Evolutionary conservation across 2,888 invertebrate species (phyloP).

Genomic region (Yponomeuta evonymella): DNA sequence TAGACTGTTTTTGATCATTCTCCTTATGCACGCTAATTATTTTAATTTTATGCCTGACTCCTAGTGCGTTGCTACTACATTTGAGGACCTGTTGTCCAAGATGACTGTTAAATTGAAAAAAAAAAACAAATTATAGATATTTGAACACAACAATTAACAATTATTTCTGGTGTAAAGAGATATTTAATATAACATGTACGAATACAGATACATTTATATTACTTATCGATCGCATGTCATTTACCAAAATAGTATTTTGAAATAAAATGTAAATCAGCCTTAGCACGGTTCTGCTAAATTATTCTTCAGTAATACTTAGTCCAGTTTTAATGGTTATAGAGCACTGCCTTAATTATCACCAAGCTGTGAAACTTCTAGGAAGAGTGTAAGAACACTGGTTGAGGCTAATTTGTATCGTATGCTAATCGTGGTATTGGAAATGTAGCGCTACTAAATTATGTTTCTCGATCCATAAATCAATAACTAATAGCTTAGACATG

Average conservation of each 20-base stretch:
- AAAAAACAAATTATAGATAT: not conserved
- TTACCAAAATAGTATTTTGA: not conserved
- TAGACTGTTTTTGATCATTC: too few relatives aligned
- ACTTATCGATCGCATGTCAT: not conserved
- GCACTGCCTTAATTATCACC: slow-evolving; percentile 20
- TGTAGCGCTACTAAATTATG: slow-evolving; percentile 64
- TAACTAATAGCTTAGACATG: slow-evolving; percentile 38
- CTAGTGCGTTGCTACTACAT: not conserved
- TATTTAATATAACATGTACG: too few relatives aligned
- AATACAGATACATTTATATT: not conserved
- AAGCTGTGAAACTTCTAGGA: slow-evolving; percentile 20
- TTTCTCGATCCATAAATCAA: slow-evolving; percentile 68
- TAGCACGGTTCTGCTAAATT: not conserved
- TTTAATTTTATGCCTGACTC: too few relatives aligned
- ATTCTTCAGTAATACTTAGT: slow-evolving; percentile 20
- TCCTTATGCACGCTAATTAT: too few relatives aligned
- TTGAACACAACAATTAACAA: too few relatives aligned
- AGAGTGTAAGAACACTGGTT: slow-evolving; percentile 9
- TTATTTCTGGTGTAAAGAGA: too few relatives aligned
- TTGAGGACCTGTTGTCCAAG: not conserved
- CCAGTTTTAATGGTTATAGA: slow-evolving; percentile 32
- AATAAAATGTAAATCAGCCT: not conserved
- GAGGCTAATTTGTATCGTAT: slow-evolving; percentile 11
- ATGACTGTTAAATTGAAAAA: not conserved
- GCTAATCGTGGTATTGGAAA: slow-evolving; percentile 38